Base-by-base conservation (phyloP, 2,797 vertebrate genomes). In the Calcarius lapponicus region DNA sequence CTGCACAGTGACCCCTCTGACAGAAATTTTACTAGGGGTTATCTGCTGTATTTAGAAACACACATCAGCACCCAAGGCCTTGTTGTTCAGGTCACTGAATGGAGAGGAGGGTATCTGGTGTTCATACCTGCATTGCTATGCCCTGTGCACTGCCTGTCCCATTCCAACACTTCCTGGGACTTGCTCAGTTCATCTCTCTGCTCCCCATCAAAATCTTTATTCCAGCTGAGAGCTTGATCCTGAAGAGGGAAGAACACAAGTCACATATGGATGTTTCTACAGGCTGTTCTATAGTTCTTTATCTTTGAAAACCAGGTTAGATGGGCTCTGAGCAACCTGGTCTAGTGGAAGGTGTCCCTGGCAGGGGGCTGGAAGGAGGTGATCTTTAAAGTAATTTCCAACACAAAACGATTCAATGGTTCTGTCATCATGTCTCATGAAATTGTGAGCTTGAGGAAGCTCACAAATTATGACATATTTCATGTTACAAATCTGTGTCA, bases 11-110 rank as follows among this genome's bases (percentile, higher is more conserved):
- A 56, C 79, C 29, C 17, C 45, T 88, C 72, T 72, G 84, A 56
- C 61, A 88, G 75, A 76, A 47, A 36, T 28, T 90, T 74, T 70
- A 10, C 80, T 86, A 22, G 0, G 8, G 32, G 31, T 56, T 92
- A 28, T 62, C 66, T 58, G 29, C 89, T 92, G 73, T 80, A 47
- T 94, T 90, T 94, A 88, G 90, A 29, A 43, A 62, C 40, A 32
- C 32, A 38, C 72, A 72, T 95, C 81, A 94, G 75, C 74, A 88
- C 65, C 47, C 42, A 38, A 89, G 69, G 61, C 64, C 53, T 78
- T n/a, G 24, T 25, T 90, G 86, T 78, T 87, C 78, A 65, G 57
- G 81, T 86, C 74, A 80, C 75, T 83, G 69, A 80, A 76, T 58
- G 61, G 1, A 83, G 75, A 87, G 54, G 81, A 74, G 81, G 40